phyloP scores from a whole-genome alignment of 2,888 invertebrate genomes.

The Brachyopa scutellaris region DNA sequence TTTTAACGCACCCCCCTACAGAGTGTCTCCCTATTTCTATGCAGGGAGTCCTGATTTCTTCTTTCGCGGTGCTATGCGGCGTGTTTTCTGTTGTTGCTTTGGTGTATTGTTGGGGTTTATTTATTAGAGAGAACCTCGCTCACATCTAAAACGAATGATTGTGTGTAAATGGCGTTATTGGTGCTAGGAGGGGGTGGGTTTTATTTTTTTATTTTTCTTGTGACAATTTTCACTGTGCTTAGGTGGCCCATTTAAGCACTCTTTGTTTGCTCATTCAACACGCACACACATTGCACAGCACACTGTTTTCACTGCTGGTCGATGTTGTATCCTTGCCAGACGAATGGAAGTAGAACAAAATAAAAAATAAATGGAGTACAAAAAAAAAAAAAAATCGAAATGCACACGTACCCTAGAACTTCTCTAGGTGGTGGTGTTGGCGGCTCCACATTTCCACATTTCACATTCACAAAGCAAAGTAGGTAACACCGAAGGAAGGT shows the following conservation, averaged over 20 bases:
- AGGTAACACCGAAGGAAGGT: slow-evolving; percentile 39
- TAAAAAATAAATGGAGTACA: neutral
- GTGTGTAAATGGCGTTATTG: neutral
- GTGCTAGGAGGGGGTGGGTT: neutral
- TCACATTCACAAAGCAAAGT: slow-evolving; percentile 65
- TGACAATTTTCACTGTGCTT: slow-evolving; percentile 34
- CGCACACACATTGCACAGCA: slow-evolving; percentile 9
- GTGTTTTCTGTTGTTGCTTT: neutral
- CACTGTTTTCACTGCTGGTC: neutral
- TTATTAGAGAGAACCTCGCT: slow-evolving; percentile 18
- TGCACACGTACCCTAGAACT: slow-evolving; percentile 70
- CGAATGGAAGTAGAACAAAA: slow-evolving; percentile 12
- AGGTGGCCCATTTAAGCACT: slow-evolving; percentile 19
- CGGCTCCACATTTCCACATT: slow-evolving; percentile 53
- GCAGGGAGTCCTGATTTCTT: neutral
- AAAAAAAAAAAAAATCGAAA: slow-evolving; percentile 14
- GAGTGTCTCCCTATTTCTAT: neutral
- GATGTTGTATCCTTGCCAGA: slow-evolving; percentile 44
- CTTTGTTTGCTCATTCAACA: slow-evolving; percentile 27
- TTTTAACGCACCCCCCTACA: neutral
- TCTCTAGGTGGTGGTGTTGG: slow-evolving; percentile 59
- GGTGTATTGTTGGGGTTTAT: slow-evolving; percentile 12
- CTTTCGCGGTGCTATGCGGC: slow-evolving; percentile 1
- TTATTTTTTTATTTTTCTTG: neutral
- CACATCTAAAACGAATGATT: neutral